These are phyloP conservation scores for Pangasius larnaudii DNA, from an alignment of 2,797 vertebrate genomes.

Conservation along the genomic window DNA sequence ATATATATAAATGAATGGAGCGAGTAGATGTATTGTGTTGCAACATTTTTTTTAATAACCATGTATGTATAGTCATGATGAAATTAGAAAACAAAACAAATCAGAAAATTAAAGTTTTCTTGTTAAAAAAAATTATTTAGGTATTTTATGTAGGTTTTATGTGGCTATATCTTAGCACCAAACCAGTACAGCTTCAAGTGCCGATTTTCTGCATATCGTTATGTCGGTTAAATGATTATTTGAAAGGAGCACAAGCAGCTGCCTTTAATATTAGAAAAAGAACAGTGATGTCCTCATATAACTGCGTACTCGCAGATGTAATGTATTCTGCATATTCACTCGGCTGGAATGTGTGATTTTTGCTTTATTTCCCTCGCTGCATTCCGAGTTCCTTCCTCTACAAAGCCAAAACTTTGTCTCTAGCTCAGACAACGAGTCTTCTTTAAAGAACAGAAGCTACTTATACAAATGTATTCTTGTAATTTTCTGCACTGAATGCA, in stretches of 20 bases:
- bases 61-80: background rate
- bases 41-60: background rate
- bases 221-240: background rate
- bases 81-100: background rate
- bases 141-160: background rate
- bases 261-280: background rate
- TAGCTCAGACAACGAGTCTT: constrained; percentile 7
- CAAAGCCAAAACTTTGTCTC: constrained; percentile 32
- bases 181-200: background rate
- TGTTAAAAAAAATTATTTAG: too few relatives aligned
- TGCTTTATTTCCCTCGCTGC: constrained; percentile 5
- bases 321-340: background rate
- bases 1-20: too few relatives aligned
- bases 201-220: background rate
- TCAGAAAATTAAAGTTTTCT: background rate
- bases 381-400: constrained; percentile 20
- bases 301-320: background rate
- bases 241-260: background rate
- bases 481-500: constrained; percentile 53
- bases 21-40: too few relatives aligned
- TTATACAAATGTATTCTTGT: constrained; percentile 62
- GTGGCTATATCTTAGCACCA: too few relatives aligned
- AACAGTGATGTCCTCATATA: background rate
- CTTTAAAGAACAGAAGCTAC: constrained; percentile 49
- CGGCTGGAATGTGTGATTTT: background rate